These are phyloP conservation scores for Hoplias malabaricus DNA, from an alignment of 2,113 vertebrate species.

Conservation along the genomic window DNA sequence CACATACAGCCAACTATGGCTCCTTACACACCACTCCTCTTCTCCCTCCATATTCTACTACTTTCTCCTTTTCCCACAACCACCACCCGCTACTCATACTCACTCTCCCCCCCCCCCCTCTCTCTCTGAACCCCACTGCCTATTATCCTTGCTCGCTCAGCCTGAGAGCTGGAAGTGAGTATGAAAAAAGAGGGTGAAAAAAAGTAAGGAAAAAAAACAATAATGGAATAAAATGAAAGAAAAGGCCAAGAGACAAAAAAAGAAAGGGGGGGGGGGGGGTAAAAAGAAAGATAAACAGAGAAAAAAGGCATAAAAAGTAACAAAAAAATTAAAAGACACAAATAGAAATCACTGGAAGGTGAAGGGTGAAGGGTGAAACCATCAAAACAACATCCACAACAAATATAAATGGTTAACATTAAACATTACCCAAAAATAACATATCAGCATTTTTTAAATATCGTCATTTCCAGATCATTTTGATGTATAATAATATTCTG, in stretches of 20 bases:
- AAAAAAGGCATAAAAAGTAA: slow-evolving; percentile 14
- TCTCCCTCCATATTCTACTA: slow-evolving; percentile 60
- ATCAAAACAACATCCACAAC: too few relatives aligned
- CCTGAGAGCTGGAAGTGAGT: slow-evolving; percentile 48
- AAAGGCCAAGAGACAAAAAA: too few relatives aligned
- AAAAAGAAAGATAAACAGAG: neutral
- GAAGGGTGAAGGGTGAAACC: too few relatives aligned
- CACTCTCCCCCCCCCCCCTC: slow-evolving; percentile 44
- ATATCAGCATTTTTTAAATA: too few relatives aligned
- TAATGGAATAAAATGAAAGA: too few relatives aligned
- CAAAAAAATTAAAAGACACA: too few relatives aligned
- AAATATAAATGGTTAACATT: neutral
- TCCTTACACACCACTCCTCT: slow-evolving; percentile 25
- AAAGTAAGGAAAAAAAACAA: slow-evolving; percentile 43
- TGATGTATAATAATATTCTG: too few relatives aligned
- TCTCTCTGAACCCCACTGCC: slow-evolving; percentile 47
- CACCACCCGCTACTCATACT: slow-evolving; percentile 29
- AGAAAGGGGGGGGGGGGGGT: slow-evolving; percentile 37
- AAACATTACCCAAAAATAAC: neutral
- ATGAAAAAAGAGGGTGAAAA: too few relatives aligned
- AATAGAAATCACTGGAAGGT: too few relatives aligned
- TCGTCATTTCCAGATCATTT: too few relatives aligned
- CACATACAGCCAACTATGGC: slow-evolving; percentile 29
- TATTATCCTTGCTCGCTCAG: slow-evolving; percentile 54
- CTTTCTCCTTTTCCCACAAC: slow-evolving; percentile 42